A percentile compares a stretch with the other conserved stretches of the same genome.
phyloP scores from a whole-genome alignment of 2,888 invertebrate genomes.

The Volucella zonaria region DNA sequence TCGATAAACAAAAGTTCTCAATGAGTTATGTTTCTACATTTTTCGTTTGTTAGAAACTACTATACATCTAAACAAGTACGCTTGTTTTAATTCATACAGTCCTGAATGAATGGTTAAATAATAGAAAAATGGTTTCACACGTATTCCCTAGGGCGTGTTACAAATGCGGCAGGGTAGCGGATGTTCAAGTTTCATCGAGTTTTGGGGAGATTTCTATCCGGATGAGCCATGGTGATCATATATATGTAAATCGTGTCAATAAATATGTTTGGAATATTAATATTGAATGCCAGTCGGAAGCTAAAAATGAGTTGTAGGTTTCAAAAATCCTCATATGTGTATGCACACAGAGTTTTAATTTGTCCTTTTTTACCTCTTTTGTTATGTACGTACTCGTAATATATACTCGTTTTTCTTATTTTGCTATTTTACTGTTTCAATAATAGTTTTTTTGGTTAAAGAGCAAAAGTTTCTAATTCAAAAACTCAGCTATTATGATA shows the following conservation, averaged over 20 bases:
- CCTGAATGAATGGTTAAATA: constrained; percentile 49
- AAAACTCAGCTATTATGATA: too few relatives aligned
- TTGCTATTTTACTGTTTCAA: constrained; percentile 27
- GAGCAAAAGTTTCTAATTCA: too few relatives aligned
- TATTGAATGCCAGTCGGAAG: constrained; percentile 60
- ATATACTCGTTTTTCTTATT: constrained; percentile 12
- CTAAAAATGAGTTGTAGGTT: constrained; percentile 53
- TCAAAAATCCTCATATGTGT: background rate
- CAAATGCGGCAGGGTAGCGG: constrained; percentile 31
- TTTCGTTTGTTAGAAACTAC: constrained; percentile 12
- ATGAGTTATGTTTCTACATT: constrained; percentile 25
- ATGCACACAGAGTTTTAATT: constrained; percentile 11
- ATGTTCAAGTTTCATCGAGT: constrained; percentile 49
- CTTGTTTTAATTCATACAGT: constrained; percentile 57
- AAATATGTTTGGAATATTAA: constrained; percentile 65
- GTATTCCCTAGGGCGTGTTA: constrained; percentile 21
- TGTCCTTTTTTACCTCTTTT: constrained; percentile 2
- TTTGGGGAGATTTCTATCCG: constrained; percentile 48
- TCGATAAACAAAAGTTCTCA: constrained; percentile 64
- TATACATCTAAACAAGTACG: constrained; percentile 54
- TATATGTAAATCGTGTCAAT: constrained; percentile 67
- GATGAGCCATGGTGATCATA: constrained; percentile 63
- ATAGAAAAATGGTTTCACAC: constrained; percentile 54
- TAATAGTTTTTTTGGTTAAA: constrained; percentile 11
- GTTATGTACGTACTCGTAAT: background rate